Evolutionary conservation across 2,113 vertebrate species (phyloP), one percentile per base, ranked within the genome.

Genomic region (Dromas ardeola): DNA sequence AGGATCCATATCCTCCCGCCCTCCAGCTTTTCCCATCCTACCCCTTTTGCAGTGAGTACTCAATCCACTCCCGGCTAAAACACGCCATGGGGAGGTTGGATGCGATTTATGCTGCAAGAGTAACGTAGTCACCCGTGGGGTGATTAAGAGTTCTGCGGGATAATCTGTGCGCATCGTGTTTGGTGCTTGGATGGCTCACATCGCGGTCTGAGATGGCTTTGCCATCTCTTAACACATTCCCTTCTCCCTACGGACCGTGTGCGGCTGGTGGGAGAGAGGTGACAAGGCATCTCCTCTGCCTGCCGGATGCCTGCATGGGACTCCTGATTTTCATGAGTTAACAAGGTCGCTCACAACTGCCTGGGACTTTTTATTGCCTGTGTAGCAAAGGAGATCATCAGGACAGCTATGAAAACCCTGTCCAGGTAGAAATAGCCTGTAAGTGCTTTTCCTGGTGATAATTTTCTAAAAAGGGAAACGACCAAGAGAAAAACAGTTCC

Each of bases 401-500:
- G 61, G 70, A 55, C 61, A 77, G 70, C 91, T 66, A 29, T 72
- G 53, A 73, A 73, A 96, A 30, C 22, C 40, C 58, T 34, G 34
- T 8, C 91, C 87, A 96, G 94, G 97, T 97, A 93, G 94, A 77
- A 84, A 50, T 13, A 88, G 74, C 36, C 91, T 58, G 66, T 62
- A 42, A 73, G 32, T 10, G 73, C 63, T 95, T 85, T 73, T 97
- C 85, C 88, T 38, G 55, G 10, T 62, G 95, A 88, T 70, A 86
- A 81, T 69, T 79, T 63, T 94, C 96, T 97, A 95, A 96, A 97
- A 97, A 95, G 81, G 66, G 92, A 96, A 96, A 91, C 92, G 21
- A 76, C 82, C 17, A 30, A 90, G 94, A 97, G 95, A 96, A 98
- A 98, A 98, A 97, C 96, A 98, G 89, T 96, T 97, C 97, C 93